Evolutionary conservation across 64 coral and sea anemone genomes (phyloP).

Genomic region (Dendrophyllia cribrosa): DNA sequence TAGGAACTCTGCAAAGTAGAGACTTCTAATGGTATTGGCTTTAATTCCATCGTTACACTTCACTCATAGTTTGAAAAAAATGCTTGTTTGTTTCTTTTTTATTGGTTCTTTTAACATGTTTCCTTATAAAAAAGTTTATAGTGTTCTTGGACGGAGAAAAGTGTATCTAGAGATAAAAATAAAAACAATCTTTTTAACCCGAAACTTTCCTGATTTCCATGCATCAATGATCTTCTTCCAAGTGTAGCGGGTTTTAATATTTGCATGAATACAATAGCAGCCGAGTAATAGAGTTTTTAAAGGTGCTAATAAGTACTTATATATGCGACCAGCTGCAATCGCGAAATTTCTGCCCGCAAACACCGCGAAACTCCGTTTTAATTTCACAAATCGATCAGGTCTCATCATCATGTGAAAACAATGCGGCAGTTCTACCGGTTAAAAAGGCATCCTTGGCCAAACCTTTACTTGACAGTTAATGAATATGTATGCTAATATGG

Average conservation of each 20-base stretch:
- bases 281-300: background rate
- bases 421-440: no score
- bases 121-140: background rate
- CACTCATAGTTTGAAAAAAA: background rate
- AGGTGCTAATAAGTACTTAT: background rate
- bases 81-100: background rate
- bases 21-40: conserved; percentile 8
- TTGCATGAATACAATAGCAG: background rate
- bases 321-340: background rate
- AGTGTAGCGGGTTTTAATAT: background rate
- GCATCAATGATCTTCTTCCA: background rate
- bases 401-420: no score
- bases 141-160: background rate
- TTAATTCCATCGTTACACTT: background rate
- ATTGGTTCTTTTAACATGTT: background rate
- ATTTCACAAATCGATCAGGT: no score
- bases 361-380: no score
- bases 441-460: background rate
- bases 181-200: background rate
- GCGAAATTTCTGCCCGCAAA: background rate
- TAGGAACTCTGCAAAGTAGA: background rate
- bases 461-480: background rate
- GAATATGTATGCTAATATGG: background rate
- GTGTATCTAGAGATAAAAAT: background rate
- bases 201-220: background rate